A percentile compares a stretch with the other conserved stretches of the same genome.
Evolutionary conservation across 2,797 vertebrate genomes (phyloP).

Genomic region (Heteromormyrus szaboi): DNA sequence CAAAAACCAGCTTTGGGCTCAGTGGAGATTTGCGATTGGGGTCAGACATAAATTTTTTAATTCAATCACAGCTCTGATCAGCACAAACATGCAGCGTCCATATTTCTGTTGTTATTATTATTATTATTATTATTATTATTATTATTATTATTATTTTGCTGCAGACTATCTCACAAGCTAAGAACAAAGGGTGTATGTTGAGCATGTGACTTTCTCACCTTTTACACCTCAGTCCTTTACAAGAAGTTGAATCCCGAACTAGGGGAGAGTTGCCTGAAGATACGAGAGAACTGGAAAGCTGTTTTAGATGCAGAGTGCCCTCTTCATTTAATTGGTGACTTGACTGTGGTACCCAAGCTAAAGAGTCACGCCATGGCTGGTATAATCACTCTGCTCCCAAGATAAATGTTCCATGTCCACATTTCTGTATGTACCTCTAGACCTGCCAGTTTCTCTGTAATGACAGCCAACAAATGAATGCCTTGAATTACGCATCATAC

Average conservation of each 20-base stretch:
- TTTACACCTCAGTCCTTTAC: background rate
- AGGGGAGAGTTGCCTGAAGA: background rate
- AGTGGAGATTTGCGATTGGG: background rate
- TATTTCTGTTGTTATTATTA: background rate
- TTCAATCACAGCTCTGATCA: background rate
- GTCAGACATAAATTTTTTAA: background rate
- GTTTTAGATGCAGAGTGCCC: background rate
- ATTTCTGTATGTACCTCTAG: background rate
- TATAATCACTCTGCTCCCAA: background rate
- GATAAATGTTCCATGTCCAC: background rate
- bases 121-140: background rate
- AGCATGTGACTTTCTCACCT: background rate
- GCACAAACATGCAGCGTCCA: background rate
- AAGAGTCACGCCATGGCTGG: background rate
- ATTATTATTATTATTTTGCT: background rate
- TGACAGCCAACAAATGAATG: background rate
- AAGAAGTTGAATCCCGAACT: background rate
- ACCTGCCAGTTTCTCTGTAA: background rate
- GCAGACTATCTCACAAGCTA: background rate
- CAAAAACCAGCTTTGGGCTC: background rate
- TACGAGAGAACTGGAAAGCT: background rate
- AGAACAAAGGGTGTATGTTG: background rate
- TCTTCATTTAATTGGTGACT: background rate
- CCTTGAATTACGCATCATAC: background rate
- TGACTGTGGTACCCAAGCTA: background rate